Conservation (phyloP, 2,888 invertebrate genomes). For the Mimumesa dahlbomi region DNA sequence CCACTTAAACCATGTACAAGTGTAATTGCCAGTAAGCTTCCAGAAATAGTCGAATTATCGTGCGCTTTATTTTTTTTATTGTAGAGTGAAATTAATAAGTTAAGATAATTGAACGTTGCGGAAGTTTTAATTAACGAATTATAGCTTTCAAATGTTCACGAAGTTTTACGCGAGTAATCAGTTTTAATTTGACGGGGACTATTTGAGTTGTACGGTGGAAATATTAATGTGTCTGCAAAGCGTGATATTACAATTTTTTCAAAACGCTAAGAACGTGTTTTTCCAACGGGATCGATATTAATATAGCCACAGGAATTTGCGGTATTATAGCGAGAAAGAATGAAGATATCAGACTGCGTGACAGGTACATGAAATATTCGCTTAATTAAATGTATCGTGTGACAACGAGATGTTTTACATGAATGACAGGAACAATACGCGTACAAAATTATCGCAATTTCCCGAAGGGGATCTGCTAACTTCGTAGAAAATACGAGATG, state of each 20-base stretch:
- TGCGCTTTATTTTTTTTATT: conserved; percentile 8
- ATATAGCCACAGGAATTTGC: not conserved
- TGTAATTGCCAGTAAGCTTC: conserved; percentile 58
- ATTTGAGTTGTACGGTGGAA: too few species aligned
- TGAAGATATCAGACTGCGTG: not conserved
- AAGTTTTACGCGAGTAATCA: too few species aligned
- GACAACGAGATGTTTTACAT: not conserved
- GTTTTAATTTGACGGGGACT: too few species aligned
- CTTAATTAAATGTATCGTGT: not conserved
- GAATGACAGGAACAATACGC: not conserved
- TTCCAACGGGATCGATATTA: not conserved
- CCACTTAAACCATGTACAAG: conserved; percentile 65
- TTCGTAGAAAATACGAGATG: conserved; percentile 12
- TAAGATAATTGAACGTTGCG: too few species aligned
- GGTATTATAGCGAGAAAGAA: not conserved
- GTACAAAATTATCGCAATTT: conserved; percentile 14
- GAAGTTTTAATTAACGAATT: too few species aligned
- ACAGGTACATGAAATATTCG: not conserved
- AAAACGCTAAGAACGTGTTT: not conserved
- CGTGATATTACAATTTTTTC: not conserved
- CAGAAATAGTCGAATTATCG: conserved; percentile 31
- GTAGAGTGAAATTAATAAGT: not conserved
- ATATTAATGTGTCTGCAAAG: too few species aligned
- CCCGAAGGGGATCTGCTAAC: not conserved
- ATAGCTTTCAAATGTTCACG: too few species aligned